Evolutionary conservation across 2,113 vertebrate species (phyloP).

Genomic region (Mus spicilegus): DNA sequence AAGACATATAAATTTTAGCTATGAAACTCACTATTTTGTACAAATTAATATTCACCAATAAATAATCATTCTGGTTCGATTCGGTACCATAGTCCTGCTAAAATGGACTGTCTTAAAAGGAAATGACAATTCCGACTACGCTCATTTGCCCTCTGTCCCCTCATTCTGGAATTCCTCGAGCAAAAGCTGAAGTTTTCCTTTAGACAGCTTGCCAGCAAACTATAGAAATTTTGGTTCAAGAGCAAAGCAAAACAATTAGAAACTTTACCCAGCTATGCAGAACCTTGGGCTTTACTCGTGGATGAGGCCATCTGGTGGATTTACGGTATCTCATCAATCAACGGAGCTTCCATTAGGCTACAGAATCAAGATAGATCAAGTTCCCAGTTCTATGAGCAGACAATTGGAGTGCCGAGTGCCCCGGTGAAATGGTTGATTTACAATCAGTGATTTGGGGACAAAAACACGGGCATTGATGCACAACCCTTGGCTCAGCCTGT

Average conservation of each 20-base stretch:
- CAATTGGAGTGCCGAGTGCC: neutral
- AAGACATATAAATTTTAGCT: neutral
- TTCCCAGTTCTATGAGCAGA: slow-evolving; percentile 27
- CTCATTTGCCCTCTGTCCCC: neutral
- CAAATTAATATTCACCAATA: neutral
- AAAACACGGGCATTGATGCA: neutral
- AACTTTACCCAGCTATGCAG: slow-evolving; percentile 26
- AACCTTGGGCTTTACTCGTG: slow-evolving; percentile 29
- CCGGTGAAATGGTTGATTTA: slow-evolving; percentile 7
- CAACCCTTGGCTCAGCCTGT: neutral
- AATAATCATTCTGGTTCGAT: neutral
- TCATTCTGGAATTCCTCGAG: neutral
- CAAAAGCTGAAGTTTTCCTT: slow-evolving; percentile 8
- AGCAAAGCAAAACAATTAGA: slow-evolving; percentile 38
- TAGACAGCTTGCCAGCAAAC: neutral
- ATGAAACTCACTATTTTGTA: neutral
- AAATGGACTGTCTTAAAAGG: neutral
- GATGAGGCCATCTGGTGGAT: slow-evolving; percentile 37
- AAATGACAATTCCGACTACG: neutral
- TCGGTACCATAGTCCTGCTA: neutral
- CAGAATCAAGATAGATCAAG: slow-evolving; percentile 37
- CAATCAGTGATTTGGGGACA: neutral
- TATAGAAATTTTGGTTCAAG: slow-evolving; percentile 23
- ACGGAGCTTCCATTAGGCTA: neutral
- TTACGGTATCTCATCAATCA: slow-evolving; percentile 63